phyloP scores from a whole-genome alignment of 2,797 vertebrate genomes.

The Microhierax caerulescens region DNA sequence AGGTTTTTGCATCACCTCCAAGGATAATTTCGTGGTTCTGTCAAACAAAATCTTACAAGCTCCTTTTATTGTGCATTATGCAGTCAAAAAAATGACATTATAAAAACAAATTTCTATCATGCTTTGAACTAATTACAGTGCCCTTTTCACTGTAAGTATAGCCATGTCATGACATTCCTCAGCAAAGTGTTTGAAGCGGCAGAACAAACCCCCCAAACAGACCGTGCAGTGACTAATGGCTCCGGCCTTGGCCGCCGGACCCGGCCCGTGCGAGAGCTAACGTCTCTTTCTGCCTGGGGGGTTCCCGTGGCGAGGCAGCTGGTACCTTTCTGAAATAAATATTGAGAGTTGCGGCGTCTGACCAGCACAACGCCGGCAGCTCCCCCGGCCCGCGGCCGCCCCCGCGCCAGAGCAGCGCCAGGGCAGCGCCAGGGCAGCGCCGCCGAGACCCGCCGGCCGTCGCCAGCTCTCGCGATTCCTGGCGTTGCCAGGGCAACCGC shows the following conservation, averaged over 20 bases:
- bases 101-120: slow-evolving; percentile 28
- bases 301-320: too few relatives aligned
- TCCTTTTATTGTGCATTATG: neutral
- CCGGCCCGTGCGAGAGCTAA: neutral
- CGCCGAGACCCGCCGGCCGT: too few relatives aligned
- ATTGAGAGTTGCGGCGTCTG: neutral
- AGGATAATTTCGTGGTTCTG: neutral
- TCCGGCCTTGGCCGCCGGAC: neutral
- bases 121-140: slow-evolving; percentile 40
- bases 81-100: slow-evolving; percentile 8
- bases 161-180: slow-evolving; percentile 34
- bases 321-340: neutral
- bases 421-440: too few relatives aligned
- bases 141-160: slow-evolving; percentile 33
- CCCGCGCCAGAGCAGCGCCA: too few relatives aligned
- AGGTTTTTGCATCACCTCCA: neutral
- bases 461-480: too few relatives aligned
- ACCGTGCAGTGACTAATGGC: slow-evolving; percentile 23
- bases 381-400: too few relatives aligned
- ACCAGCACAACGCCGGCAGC: too few relatives aligned
- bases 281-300: neutral
- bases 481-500: too few relatives aligned
- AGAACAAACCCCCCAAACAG: slow-evolving; percentile 10
- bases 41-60: neutral
- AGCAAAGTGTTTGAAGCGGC: neutral